Evolutionary conservation across 2,113 vertebrate genomes (phyloP).

Genomic region (Ammodramus savannarum): DNA sequence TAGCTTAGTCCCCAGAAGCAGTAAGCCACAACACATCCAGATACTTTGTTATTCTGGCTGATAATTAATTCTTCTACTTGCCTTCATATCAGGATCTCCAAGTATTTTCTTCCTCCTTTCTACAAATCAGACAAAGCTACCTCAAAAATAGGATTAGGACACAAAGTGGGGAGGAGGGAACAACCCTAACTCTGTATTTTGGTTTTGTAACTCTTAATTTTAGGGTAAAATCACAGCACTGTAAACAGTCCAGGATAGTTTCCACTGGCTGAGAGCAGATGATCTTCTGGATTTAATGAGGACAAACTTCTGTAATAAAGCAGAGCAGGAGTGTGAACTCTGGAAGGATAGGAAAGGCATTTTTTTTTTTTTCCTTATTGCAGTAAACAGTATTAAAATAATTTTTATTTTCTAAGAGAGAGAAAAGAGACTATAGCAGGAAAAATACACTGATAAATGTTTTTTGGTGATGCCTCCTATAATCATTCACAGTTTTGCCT

Average conservation of each 20-base stretch:
- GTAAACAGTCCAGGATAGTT: not conserved
- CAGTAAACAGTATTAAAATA: not conserved
- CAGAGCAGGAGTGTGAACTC: not conserved
- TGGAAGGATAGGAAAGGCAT: not conserved
- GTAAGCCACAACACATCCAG: not conserved
- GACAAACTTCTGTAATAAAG: not conserved
- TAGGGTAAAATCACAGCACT: not conserved
- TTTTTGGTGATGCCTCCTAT: not conserved
- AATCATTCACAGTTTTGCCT: not conserved
- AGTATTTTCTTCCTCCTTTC: not conserved
- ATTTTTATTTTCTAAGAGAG: not conserved
- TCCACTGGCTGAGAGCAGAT: not conserved
- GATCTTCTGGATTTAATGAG: not conserved
- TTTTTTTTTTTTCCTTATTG: not conserved
- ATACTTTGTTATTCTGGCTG: not conserved
- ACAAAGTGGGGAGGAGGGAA: not conserved
- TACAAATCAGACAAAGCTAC: not conserved
- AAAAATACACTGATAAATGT: not conserved
- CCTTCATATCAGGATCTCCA: not conserved
- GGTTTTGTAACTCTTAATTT: not conserved
- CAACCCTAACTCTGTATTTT: not conserved
- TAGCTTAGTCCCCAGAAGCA: not conserved
- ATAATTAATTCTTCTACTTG: not conserved
- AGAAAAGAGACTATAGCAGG: not conserved
- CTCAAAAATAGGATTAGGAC: not conserved